Conservation (phyloP, 2,888 invertebrate genomes). For the Mystacides longicornis region DNA sequence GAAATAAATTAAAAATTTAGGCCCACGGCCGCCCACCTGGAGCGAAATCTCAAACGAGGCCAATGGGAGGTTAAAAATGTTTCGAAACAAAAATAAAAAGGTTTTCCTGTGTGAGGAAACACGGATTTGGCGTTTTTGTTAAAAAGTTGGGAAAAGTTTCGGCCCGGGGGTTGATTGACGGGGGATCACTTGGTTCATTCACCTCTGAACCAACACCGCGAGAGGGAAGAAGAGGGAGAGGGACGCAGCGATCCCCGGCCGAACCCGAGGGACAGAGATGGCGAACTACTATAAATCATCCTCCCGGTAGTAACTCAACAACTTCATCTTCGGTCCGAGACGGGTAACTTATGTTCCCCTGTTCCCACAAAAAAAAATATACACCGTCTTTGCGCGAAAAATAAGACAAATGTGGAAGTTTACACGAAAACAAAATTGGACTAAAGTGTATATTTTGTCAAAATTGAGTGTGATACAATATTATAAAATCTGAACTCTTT, state of each 20-base stretch:
- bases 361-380: not conserved
- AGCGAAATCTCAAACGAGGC: no score
- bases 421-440: no score
- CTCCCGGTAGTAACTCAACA: not conserved
- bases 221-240: not conserved
- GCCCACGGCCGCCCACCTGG: no score
- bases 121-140: not conserved
- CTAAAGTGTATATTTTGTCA: no score
- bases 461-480: no score
- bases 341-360: not conserved
- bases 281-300: not conserved
- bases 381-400: no score
- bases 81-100: no score
- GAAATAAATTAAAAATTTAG: no score
- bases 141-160: not conserved
- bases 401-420: no score
- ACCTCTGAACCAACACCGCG: not conserved
- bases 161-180: not conserved
- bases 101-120: not conserved
- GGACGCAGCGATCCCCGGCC: not conserved
- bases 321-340: not conserved
- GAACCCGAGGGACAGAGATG: not conserved
- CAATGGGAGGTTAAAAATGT: no score
- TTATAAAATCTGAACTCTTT: no score
- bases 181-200: not conserved